A percentile compares a stretch with the other conserved stretches of the same genome.
These are phyloP conservation scores for Hippolais icterina DNA, from an alignment of 2,113 vertebrate genomes.

Conservation along the genomic window DNA sequence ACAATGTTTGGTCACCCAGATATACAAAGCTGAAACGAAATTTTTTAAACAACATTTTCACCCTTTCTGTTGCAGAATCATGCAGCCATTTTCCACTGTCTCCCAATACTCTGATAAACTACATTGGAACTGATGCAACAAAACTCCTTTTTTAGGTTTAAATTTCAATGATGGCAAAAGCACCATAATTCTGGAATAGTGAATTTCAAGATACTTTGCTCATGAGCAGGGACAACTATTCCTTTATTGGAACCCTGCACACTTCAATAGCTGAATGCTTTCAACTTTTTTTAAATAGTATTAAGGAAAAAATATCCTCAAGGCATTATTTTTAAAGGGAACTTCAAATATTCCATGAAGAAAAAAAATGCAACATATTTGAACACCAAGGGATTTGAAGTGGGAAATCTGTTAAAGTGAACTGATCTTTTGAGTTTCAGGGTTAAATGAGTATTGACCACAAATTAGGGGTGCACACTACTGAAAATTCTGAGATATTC, in stretches of 20 bases:
- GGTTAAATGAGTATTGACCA: constrained; percentile 43
- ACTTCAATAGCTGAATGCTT: constrained; percentile 74
- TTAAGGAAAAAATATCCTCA: constrained; percentile 77
- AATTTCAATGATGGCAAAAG: constrained; percentile 20
- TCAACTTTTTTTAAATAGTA: constrained; percentile 76
- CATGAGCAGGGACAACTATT: constrained; percentile 57
- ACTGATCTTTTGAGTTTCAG: constrained; percentile 52
- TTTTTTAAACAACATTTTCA: neutral
- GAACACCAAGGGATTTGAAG: constrained; percentile 66
- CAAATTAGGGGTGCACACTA: constrained; percentile 11
- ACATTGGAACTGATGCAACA: neutral
- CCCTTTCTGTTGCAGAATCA: constrained; percentile 18
- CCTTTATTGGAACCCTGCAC: constrained; percentile 69
- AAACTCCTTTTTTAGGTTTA: constrained; percentile 11
- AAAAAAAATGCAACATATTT: constrained; percentile 51
- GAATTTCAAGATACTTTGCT: constrained; percentile 38
- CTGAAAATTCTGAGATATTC: constrained; percentile 42
- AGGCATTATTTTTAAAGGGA: constrained; percentile 79
- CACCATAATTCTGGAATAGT: constrained; percentile 7
- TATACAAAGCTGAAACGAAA: neutral
- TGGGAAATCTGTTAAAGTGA: constrained; percentile 57
- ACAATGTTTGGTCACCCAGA: constrained; percentile 29
- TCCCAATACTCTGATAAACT: neutral
- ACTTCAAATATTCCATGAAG: constrained; percentile 70
- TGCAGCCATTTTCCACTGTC: neutral